Evolutionary conservation across 37 sponge, comb jelly and placozoan species (phyloP).

Genomic region (Lycopodina hypogea): DNA sequence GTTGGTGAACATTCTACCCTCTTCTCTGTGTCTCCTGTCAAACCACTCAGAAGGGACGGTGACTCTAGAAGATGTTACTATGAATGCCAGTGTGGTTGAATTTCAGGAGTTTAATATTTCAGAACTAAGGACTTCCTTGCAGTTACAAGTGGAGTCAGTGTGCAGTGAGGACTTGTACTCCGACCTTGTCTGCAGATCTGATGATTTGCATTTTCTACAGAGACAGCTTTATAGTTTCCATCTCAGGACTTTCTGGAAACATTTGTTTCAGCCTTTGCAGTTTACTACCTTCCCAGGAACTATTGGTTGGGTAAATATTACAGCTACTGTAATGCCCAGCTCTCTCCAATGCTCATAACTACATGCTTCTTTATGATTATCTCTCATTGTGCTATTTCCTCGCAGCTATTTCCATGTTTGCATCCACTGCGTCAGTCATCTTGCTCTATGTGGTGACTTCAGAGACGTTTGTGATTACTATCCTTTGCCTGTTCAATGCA

Average conservation of each 20-base stretch:
- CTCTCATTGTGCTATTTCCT: background rate
- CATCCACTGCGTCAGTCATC: slow-evolving; percentile 46
- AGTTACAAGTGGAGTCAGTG: background rate
- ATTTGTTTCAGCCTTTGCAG: slow-evolving; percentile 55
- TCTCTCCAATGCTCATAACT: background rate
- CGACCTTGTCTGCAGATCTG: background rate
- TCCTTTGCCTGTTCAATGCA: slow-evolving; percentile 58
- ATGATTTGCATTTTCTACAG: slow-evolving; percentile 19
- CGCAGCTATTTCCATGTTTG: slow-evolving; percentile 41
- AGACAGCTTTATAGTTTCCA: slow-evolving; percentile 48
- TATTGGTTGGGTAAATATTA: slow-evolving; percentile 62
- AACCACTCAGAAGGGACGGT: background rate
- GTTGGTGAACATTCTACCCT: background rate
- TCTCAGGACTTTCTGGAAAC: slow-evolving; percentile 54
- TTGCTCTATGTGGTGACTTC: slow-evolving; percentile 49
- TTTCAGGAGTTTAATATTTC: background rate
- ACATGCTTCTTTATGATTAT: too few relatives aligned
- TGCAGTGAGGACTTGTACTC: background rate
- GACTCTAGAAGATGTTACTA: background rate
- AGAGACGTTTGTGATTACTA: slow-evolving; percentile 46
- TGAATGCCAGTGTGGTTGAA: background rate
- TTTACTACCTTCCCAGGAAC: slow-evolving; percentile 58
- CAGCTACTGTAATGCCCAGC: background rate
- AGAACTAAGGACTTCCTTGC: background rate
- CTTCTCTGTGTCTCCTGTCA: background rate